These are phyloP conservation scores for Burhinus bistriatus DNA, from an alignment of 2,113 vertebrate species.

Conservation along the genomic window DNA sequence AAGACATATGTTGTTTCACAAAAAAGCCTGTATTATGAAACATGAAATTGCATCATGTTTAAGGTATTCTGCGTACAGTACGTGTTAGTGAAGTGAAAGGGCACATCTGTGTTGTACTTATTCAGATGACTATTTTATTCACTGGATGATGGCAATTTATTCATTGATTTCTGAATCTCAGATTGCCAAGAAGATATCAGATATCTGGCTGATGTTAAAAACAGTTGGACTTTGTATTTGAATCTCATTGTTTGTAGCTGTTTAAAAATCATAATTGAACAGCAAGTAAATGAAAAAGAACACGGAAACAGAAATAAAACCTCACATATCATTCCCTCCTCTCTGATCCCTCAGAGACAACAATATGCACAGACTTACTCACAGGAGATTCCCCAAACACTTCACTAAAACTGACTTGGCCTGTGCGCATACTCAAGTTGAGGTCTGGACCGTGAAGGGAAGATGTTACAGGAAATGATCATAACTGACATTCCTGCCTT, in stretches of 20 bases:
- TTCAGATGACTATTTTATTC: constrained; percentile 26
- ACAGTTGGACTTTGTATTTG: background rate
- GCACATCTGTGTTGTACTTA: constrained; percentile 33
- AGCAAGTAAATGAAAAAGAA: background rate
- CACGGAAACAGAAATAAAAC: background rate
- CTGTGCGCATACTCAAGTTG: background rate
- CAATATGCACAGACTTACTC: background rate
- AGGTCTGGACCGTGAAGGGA: background rate
- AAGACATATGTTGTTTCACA: background rate
- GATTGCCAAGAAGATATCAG: constrained; percentile 20
- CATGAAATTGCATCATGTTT: constrained; percentile 17
- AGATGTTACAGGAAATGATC: background rate
- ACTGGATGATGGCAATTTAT: constrained; percentile 42
- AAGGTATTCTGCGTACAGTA: constrained; percentile 19
- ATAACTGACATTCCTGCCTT: background rate
- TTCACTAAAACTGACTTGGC: background rate
- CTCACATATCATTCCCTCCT: background rate
- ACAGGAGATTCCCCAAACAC: background rate
- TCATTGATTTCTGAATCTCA: constrained; percentile 50
- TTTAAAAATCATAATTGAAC: background rate
- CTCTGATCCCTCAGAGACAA: background rate
- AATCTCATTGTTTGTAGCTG: background rate
- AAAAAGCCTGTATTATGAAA: background rate
- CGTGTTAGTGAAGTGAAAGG: constrained; percentile 15
- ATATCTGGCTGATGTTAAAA: constrained; percentile 21